Evolutionary conservation across 1,140 invertebrate genomes (phyloP).

Genomic region (Heliconius hewitsoni): DNA sequence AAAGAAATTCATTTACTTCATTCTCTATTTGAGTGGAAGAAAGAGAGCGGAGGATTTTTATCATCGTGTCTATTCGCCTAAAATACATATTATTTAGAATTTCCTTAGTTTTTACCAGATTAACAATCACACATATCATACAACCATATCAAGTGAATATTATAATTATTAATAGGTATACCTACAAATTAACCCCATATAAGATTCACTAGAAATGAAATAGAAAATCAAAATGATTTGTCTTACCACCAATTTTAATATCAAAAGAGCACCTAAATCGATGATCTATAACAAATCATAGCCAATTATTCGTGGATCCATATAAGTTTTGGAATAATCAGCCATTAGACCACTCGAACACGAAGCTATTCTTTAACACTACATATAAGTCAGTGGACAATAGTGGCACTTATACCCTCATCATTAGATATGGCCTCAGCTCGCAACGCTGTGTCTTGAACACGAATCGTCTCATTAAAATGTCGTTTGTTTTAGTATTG

Average conservation of each 20-base stretch:
- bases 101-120: too few relatives aligned
- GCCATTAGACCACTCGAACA: conserved; percentile 55
- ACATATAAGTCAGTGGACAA: conserved; percentile 58
- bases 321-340: conserved; percentile 53
- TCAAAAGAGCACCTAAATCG: conserved; percentile 44
- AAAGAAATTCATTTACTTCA: too few relatives aligned
- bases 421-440: conserved; percentile 72
- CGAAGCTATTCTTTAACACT: conserved; percentile 51
- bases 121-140: too few relatives aligned
- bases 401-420: conserved; percentile 56
- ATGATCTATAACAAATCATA: conserved; percentile 60
- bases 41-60: too few relatives aligned
- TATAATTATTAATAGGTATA: too few relatives aligned
- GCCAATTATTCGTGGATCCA: conserved; percentile 51
- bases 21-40: too few relatives aligned
- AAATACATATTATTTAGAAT: too few relatives aligned
- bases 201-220: background rate
- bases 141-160: too few relatives aligned
- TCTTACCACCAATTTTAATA: conserved; percentile 2
- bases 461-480: conserved; percentile 71
- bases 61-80: too few relatives aligned
- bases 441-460: conserved; percentile 49
- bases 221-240: background rate
- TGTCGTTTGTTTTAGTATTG: conserved; percentile 29
- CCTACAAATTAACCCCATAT: too few relatives aligned